A percentile compares a stretch with the other conserved stretches of the same genome.
phyloP scores from a whole-genome alignment of 1,140 invertebrate genomes.

The Lasioglossum baleicum region DNA sequence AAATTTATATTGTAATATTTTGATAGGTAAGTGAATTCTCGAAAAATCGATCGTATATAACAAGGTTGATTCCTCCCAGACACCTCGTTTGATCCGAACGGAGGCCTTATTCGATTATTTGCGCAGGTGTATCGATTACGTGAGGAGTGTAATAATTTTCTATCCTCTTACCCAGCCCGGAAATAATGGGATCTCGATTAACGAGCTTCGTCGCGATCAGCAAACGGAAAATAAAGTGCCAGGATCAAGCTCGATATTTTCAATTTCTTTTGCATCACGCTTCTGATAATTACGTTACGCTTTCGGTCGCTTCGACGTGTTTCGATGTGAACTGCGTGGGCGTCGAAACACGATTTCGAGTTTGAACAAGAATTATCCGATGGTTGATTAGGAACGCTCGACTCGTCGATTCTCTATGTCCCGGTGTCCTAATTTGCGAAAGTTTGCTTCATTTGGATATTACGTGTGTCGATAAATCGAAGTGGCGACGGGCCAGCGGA shows the following conservation, averaged over 20 bases:
- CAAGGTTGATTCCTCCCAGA: background rate
- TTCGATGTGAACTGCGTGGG: background rate
- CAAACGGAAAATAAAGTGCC: background rate
- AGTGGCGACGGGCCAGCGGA: background rate
- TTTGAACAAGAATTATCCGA: background rate
- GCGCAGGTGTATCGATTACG: background rate
- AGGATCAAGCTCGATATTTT: background rate
- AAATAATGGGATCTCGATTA: background rate
- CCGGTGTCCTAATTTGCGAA: slow-evolving; percentile 1
- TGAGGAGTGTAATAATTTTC: slow-evolving; percentile 1
- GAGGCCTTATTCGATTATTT: background rate
- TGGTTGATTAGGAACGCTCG: background rate
- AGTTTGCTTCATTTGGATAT: background rate
- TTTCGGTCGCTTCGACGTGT: background rate
- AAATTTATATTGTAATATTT: too few relatives aligned
- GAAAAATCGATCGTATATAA: background rate
- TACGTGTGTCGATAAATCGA: background rate
- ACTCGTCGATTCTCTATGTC: background rate
- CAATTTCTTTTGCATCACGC: background rate
- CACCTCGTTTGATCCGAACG: background rate
- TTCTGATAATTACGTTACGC: background rate
- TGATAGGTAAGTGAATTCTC: background rate
- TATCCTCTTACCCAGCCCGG: background rate
- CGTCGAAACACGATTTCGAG: background rate
- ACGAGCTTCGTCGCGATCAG: background rate